phyloP scores from a whole-genome alignment of 2,888 invertebrate genomes.

The Meteorus cinctellus region DNA sequence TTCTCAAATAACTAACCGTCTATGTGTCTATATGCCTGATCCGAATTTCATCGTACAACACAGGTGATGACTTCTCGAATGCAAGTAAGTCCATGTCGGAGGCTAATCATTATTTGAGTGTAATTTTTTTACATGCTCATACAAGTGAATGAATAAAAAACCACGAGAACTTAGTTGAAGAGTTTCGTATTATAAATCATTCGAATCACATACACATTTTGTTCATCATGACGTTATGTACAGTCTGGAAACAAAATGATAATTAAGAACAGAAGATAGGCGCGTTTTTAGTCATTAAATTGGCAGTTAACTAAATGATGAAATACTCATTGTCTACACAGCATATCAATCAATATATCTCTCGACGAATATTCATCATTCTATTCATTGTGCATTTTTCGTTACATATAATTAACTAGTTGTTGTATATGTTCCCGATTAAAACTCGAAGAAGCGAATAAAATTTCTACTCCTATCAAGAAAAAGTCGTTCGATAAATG shows the following conservation, averaged over 20 bases:
- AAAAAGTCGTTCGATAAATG: conserved; percentile 37
- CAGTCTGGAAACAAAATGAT: conserved; percentile 53
- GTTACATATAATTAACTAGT: not conserved
- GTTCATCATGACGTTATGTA: conserved; percentile 43
- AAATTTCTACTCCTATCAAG: conserved; percentile 18
- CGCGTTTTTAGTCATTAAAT: not conserved
- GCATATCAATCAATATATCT: not conserved
- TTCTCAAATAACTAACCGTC: conserved; percentile 56
- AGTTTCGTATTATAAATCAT: not conserved
- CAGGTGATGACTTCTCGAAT: conserved; percentile 79
- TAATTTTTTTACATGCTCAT: conserved; percentile 33
- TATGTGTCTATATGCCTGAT: conserved; percentile 71
- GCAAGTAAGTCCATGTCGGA: conserved; percentile 77
- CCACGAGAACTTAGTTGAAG: not conserved
- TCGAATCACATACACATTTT: conserved; percentile 38
- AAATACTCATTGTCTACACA: not conserved
- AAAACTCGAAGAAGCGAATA: not conserved
- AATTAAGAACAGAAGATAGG: not conserved
- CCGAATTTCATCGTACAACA: conserved; percentile 65
- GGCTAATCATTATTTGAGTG: conserved; percentile 52
- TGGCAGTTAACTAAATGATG: not conserved
- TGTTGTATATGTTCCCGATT: not conserved
- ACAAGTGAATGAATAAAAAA: conserved; percentile 4
- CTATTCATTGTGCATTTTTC: not conserved
- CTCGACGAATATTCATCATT: not conserved